A percentile compares a stretch with the other conserved stretches of the same genome.
These are phyloP conservation scores for Euura lappo DNA, from an alignment of 1,140 invertebrate species.

Conservation along the genomic window DNA sequence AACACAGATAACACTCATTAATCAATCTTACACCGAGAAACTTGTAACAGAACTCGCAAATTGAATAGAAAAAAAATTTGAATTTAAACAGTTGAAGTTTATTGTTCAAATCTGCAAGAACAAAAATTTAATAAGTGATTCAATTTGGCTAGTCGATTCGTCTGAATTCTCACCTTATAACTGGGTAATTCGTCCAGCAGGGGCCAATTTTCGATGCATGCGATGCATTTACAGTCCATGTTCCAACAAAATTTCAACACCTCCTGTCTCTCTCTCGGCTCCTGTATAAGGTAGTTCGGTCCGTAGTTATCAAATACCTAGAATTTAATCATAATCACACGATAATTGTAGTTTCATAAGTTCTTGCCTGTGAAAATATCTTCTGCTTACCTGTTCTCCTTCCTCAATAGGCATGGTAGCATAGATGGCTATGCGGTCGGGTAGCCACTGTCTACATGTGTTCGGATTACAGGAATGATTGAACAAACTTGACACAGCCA, in stretches of 20 bases:
- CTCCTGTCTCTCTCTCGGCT: not conserved
- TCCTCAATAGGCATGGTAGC: constrained; percentile 70
- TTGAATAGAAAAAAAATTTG: no score
- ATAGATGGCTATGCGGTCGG: constrained; percentile 63
- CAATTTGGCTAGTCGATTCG: not conserved
- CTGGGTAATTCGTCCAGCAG: not conserved
- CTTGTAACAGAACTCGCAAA: no score
- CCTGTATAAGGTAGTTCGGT: not conserved
- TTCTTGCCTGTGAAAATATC: not conserved
- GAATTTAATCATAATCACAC: not conserved
- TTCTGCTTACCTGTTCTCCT: constrained; percentile 33
- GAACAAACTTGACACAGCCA: constrained; percentile 78
- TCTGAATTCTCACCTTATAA: not conserved
- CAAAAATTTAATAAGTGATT: not conserved
- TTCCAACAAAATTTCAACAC: not conserved
- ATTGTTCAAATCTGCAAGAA: not conserved
- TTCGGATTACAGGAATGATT: constrained; percentile 95
- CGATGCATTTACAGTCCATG: not conserved
- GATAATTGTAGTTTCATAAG: not conserved
- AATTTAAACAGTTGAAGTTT: not conserved
- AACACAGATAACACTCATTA: not conserved
- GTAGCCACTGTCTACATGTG: constrained; percentile 69
- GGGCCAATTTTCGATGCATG: not conserved
- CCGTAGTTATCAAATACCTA: not conserved
- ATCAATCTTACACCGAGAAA: not conserved